Percentiles rank a stretch among this genome's conserved stretches.
phyloP scores from a whole-genome alignment of 2,888 invertebrate species.

The Frankliniella intonsa region DNA sequence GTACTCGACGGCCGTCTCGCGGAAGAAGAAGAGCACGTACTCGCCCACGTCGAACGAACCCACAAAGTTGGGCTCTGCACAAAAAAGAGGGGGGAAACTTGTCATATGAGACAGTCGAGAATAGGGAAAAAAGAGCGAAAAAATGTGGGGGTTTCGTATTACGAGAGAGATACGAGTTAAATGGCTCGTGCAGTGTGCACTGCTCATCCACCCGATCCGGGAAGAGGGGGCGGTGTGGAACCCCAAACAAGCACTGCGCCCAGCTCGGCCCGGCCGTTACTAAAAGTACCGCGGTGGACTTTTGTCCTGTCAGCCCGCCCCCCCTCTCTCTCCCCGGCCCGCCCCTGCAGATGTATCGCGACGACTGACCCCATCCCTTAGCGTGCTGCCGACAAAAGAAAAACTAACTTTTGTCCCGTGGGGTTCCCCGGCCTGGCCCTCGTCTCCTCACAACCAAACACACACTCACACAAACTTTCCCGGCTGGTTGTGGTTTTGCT shows the following conservation, averaged over 20 bases:
- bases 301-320: neutral
- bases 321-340: neutral
- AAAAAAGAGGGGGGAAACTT: slow-evolving; percentile 23
- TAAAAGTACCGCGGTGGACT: neutral
- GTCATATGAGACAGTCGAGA: too few species aligned
- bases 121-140: too few species aligned
- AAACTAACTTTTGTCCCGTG: neutral
- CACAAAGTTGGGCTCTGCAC: slow-evolving; percentile 92
- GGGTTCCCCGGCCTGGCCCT: neutral
- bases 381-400: neutral
- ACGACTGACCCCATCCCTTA: neutral
- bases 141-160: neutral
- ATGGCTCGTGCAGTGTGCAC: too few species aligned
- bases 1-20: slow-evolving; percentile 93
- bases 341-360: too few species aligned
- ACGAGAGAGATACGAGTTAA: neutral
- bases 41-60: slow-evolving; percentile 93
- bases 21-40: slow-evolving; percentile 95
- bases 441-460: neutral
- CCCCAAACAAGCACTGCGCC: neutral
- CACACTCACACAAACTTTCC: slow-evolving; percentile 10
- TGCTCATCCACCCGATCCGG: neutral
- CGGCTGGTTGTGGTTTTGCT: neutral
- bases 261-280: neutral
- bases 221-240: neutral